Conservation (phyloP, 2,113 vertebrate species). For the Thamnaconus septentrionalis region DNA sequence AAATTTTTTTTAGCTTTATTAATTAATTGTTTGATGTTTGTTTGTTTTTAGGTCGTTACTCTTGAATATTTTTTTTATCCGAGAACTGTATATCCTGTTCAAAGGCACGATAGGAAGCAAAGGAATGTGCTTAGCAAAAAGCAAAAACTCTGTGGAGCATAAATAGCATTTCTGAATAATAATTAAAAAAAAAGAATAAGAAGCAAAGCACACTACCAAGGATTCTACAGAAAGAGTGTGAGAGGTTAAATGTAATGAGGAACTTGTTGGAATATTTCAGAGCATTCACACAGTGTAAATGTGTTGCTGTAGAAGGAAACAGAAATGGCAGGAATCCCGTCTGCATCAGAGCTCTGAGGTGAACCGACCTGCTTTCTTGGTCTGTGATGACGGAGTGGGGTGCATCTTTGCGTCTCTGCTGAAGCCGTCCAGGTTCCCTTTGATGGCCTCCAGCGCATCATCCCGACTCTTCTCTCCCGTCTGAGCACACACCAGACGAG, state of each 20-base stretch:
- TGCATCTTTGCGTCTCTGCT: slow-evolving; percentile 98
- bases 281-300: background rate
- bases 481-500: slow-evolving; percentile 61
- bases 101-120: too few relatives aligned
- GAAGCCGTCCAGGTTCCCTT: slow-evolving; percentile 97
- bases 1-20: too few relatives aligned
- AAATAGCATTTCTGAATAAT: too few relatives aligned
- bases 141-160: too few relatives aligned
- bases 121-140: too few relatives aligned
- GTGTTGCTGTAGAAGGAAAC: slow-evolving; percentile 8
- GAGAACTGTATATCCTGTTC: too few relatives aligned
- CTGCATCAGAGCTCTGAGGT: background rate
- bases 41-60: too few relatives aligned
- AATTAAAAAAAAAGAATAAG: too few relatives aligned
- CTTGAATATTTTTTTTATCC: too few relatives aligned
- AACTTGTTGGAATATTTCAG: background rate
- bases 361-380: slow-evolving; percentile 89
- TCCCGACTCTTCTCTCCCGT: slow-evolving; percentile 94
- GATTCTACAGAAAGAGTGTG: background rate
- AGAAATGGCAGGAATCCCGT: background rate
- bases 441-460: slow-evolving; percentile 97
- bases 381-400: slow-evolving; percentile 88
- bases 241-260: slow-evolving; percentile 1
- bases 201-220: too few relatives aligned
- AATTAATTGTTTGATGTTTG: too few relatives aligned